Evolutionary conservation across 2,113 vertebrate species (phyloP).

Genomic region (Saguinus imperator): DNA sequence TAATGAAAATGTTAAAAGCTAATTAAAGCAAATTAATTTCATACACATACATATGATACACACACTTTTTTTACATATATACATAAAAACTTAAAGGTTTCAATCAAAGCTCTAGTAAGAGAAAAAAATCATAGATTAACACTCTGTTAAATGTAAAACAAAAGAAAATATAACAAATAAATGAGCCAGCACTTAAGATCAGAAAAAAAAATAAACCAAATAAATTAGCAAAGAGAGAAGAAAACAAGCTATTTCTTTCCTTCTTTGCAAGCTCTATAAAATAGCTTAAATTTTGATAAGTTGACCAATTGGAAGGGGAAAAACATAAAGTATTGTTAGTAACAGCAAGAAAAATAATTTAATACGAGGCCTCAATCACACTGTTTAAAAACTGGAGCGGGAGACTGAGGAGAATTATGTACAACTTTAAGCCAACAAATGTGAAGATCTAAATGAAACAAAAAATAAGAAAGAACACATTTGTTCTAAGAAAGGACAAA

Average conservation of each 20-base stretch:
- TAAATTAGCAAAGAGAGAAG: neutral
- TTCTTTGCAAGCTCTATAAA: neutral
- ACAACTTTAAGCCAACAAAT: neutral
- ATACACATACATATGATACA: neutral
- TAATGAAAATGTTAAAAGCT: neutral
- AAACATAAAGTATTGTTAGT: neutral
- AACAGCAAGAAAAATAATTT: neutral
- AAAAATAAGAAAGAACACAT: neutral
- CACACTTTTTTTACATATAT: neutral
- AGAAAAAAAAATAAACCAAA: neutral
- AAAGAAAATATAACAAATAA: neutral
- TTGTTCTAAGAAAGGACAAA: neutral
- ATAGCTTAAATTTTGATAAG: neutral
- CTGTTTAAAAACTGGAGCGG: neutral
- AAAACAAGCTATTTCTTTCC: neutral
- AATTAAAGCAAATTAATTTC: neutral
- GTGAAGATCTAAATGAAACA: neutral
- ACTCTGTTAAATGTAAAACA: neutral
- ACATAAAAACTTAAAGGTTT: neutral
- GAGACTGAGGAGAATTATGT: neutral
- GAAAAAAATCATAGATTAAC: neutral
- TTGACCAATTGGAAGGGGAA: neutral
- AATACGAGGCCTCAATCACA: neutral
- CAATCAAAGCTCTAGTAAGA: neutral
- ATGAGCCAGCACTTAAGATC: neutral